A percentile compares a stretch with the other conserved stretches of the same genome.
Evolutionary conservation across 2,888 invertebrate genomes (phyloP).

Genomic region (Sinhomidia bicolor): DNA sequence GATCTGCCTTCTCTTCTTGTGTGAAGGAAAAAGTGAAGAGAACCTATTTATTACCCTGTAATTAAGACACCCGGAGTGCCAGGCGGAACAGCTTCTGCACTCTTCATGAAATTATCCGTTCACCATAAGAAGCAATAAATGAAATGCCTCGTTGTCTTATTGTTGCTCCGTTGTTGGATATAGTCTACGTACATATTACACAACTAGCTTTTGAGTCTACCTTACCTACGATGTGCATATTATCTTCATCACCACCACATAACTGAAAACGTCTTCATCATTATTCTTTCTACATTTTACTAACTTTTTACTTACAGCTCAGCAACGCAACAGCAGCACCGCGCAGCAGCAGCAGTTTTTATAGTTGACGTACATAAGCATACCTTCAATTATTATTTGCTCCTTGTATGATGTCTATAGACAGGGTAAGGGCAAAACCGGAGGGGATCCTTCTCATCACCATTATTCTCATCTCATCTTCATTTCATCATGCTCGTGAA

Average conservation of each 20-base stretch:
- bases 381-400: constrained; percentile 71
- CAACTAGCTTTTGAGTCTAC: too few species aligned
- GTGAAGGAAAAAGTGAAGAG: constrained; percentile 64
- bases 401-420: constrained; percentile 69
- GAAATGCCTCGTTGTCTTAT: constrained; percentile 44
- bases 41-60: constrained; percentile 73
- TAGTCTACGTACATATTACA: neutral
- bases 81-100: constrained; percentile 73
- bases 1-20: constrained; percentile 10
- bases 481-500: constrained; percentile 56
- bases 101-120: constrained; percentile 70
- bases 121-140: constrained; percentile 62
- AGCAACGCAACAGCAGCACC: neutral
- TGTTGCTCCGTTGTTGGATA: neutral
- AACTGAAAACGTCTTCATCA: constrained; percentile 63
- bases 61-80: constrained; percentile 74
- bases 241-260: too few species aligned
- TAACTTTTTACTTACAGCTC: constrained; percentile 6
- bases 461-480: constrained; percentile 56
- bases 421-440: constrained; percentile 72
- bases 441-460: constrained; percentile 72
- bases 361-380: too few species aligned
- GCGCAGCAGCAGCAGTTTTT: constrained; percentile 45
- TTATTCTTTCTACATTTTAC: neutral
- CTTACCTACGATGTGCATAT: constrained; percentile 40